Percentiles rank a stretch among this genome's conserved stretches.
Evolutionary conservation across 2,797 vertebrate genomes (phyloP).

Genomic region (Buceros bicornis): DNA sequence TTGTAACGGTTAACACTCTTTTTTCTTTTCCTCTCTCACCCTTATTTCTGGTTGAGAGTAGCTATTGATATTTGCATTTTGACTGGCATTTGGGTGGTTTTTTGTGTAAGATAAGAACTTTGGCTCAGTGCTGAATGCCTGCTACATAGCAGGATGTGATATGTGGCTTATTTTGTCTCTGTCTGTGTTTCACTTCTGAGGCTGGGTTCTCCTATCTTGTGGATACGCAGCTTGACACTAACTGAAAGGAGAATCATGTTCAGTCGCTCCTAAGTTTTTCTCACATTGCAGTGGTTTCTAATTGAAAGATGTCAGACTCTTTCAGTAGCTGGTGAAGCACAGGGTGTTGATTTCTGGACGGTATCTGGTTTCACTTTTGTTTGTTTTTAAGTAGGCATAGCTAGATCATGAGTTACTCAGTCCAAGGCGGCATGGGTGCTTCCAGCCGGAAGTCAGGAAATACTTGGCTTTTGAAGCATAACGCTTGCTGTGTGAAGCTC

Average conservation of each 20-base stretch:
- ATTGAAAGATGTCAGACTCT: neutral
- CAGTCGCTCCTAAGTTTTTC: neutral
- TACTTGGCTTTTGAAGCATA: constrained; percentile 56
- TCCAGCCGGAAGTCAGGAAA: constrained; percentile 6
- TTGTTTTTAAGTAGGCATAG: neutral
- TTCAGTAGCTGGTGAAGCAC: neutral
- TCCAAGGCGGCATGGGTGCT: neutral
- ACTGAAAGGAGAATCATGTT: neutral
- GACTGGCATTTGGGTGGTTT: neutral
- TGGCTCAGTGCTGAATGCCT: neutral
- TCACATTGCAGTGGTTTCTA: accelerated
- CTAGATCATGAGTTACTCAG: neutral
- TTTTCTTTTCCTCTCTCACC: neutral
- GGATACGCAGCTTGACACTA: neutral
- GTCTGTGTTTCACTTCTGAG: neutral
- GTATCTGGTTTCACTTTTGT: neutral
- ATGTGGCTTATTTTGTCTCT: neutral
- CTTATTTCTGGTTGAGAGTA: neutral
- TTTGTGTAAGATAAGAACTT: constrained; percentile 11
- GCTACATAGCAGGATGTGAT: neutral
- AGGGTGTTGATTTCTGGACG: neutral
- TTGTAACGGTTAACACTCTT: neutral
- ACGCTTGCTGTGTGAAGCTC: neutral
- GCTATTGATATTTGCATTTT: neutral
- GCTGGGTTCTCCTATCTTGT: neutral